Evolutionary conservation across 2,113 vertebrate species (phyloP).

Genomic region (Gallinago paraguaiae): DNA sequence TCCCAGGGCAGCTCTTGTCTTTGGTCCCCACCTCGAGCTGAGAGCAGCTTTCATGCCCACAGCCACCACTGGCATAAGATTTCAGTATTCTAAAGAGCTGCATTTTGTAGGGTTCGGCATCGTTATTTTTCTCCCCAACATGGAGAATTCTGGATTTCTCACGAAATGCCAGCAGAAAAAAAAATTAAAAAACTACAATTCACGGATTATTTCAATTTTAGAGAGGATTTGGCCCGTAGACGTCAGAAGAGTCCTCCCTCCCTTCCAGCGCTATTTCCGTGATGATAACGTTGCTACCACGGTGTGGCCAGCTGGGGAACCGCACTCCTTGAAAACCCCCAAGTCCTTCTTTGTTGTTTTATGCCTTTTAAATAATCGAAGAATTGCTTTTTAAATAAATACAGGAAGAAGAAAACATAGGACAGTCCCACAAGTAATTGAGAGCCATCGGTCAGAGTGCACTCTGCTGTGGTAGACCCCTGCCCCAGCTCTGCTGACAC

Average conservation of each 20-base stretch:
- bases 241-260: background rate
- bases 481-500: background rate
- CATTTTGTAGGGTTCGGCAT: background rate
- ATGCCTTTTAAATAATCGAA: background rate
- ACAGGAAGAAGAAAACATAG: background rate
- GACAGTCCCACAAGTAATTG: background rate
- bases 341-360: background rate
- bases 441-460: background rate
- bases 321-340: background rate
- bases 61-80: accelerated
- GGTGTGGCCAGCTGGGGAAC: constrained; percentile 3
- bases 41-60: background rate
- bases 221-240: background rate
- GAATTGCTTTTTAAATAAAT: background rate
- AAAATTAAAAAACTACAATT: too few relatives aligned
- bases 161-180: background rate
- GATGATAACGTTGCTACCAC: background rate
- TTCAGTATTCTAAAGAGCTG: accelerated
- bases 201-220: background rate
- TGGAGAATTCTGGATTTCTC: background rate
- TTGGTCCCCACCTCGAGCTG: background rate
- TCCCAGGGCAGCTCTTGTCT: too few relatives aligned
- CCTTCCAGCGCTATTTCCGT: background rate
- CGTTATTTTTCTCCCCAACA: accelerated
- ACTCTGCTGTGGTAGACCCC: too few relatives aligned